phyloP scores from a whole-genome alignment of 2,888 invertebrate species.

The Acronicta aceris region DNA sequence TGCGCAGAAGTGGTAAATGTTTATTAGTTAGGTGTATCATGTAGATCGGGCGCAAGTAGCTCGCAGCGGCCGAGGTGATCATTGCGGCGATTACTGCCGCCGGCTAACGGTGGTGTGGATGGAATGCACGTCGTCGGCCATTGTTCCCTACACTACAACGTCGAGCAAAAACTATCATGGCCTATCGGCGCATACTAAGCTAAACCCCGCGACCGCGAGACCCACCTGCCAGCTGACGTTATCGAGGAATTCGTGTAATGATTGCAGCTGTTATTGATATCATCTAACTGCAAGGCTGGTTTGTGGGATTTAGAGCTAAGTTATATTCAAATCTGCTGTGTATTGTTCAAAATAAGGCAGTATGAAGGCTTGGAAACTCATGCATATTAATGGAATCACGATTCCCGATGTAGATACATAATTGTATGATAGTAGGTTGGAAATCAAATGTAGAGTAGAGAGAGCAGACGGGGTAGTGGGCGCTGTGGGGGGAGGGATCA shows the following conservation, averaged over 20 bases:
- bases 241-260: conserved; percentile 50
- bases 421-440: conserved; percentile 64
- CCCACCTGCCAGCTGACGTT: conserved; percentile 68
- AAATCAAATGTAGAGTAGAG: conserved; percentile 70
- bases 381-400: conserved; percentile 59
- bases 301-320: conserved; percentile 10
- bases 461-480: conserved; percentile 60
- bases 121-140: conserved; percentile 82
- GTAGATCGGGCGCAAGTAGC: conserved; percentile 50
- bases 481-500: conserved; percentile 66
- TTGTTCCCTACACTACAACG: conserved; percentile 74
- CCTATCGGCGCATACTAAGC: conserved; percentile 75
- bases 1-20: conserved; percentile 57
- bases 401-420: conserved; percentile 55
- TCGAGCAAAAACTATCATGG: conserved; percentile 78
- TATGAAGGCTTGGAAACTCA: conserved; percentile 40
- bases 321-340: conserved; percentile 42
- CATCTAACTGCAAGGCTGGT: conserved; percentile 20
- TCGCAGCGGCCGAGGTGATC: conserved; percentile 61
- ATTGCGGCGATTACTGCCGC: conserved; percentile 75
- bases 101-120: conserved; percentile 80
- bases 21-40: conserved; percentile 55
- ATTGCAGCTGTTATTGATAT: conserved; percentile 38
- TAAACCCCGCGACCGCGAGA: conserved; percentile 65
- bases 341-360: conserved; percentile 31